Percentiles rank a stretch among this genome's conserved stretches.
phyloP scores from a whole-genome alignment of 2,888 invertebrate species.

The Folsomia manolachei region DNA sequence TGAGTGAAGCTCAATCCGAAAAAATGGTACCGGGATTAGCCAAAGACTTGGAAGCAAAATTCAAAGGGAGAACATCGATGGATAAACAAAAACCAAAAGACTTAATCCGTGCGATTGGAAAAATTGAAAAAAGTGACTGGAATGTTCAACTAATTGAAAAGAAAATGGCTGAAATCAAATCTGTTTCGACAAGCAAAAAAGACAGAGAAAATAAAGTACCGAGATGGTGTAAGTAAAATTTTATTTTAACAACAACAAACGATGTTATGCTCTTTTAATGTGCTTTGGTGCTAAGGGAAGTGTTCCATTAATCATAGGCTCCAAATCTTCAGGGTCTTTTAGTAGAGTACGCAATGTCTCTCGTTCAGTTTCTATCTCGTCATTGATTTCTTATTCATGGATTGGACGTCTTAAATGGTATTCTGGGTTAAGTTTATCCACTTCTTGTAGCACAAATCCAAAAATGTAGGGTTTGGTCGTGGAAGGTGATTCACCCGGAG shows the following conservation, averaged over 20 bases:
- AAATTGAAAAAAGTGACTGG: constrained; percentile 86
- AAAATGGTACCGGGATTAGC: constrained; percentile 61
- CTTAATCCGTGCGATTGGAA: constrained; percentile 77
- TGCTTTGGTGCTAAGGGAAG: too few species aligned
- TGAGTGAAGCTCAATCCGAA: constrained; percentile 26
- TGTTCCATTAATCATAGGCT: too few species aligned
- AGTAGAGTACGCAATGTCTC: too few species aligned
- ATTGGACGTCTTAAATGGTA: too few species aligned
- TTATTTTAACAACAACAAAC: constrained; percentile 62
- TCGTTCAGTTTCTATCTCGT: too few species aligned
- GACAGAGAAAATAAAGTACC: constrained; percentile 72
- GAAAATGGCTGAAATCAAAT: constrained; percentile 75
- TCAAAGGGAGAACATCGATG: constrained; percentile 61
- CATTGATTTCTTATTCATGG: too few species aligned
- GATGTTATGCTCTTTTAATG: too few species aligned
- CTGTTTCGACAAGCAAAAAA: constrained; percentile 51
- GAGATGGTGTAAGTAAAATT: constrained; percentile 88
- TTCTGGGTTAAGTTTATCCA: too few species aligned
- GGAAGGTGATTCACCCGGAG: too few species aligned
- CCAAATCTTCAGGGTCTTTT: too few species aligned
- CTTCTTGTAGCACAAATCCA: too few species aligned
- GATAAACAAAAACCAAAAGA: constrained; percentile 77
- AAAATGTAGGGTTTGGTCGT: too few species aligned
- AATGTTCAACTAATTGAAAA: constrained; percentile 86
- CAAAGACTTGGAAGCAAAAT: constrained; percentile 74